Evolutionary conservation across 1,140 invertebrate species (phyloP), one percentile per base, ranked within the genome.

Genomic region (Popillia japonica): DNA sequence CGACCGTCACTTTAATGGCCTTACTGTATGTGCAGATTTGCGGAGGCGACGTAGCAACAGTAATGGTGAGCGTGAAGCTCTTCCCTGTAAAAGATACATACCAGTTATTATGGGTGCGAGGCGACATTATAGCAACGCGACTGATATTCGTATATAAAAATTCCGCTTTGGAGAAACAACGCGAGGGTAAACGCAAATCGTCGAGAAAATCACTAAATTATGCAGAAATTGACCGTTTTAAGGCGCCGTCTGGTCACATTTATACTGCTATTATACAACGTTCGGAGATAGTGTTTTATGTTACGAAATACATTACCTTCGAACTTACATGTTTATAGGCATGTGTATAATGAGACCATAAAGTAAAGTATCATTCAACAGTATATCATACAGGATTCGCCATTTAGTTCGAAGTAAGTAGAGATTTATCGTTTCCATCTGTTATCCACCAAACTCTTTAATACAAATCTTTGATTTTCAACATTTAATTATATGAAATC

Each of bases 1-100:
- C 98, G 48, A 99, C 98, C 0, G 98, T 99, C 68, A 99, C 97
- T 89, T 99, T 99, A 85, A 99, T 99, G 42, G 97, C 97, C 86
- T 99, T 98, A 77, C 90, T 93, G 86, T 98, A 96, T 2, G 96
- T 97, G 11, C 96, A 94, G 42, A 99, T 92, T 89, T 99, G 96
- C 17, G 96, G 95, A 55, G 98, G 97, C 64, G 93, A 93, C 20
- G 96, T 96, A 77, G 94, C 93, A 81, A 99, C 91, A 87, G 96
- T 96, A 86, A 99, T 99, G 72, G 96, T 98, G 82, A 99, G 88
- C 3, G 96, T 96, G 87, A 99, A 99, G 84, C 96, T 98, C 89
- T 99, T 99, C 23, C 98, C 98, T 99, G 89, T 2, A 88, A 87
- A 68, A 68, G 61, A 68, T 68, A 20, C 61, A 22, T 23, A 68